Evolutionary conservation across 2,113 vertebrate genomes (phyloP).

Genomic region (Sarotherodon lohbergeri): DNA sequence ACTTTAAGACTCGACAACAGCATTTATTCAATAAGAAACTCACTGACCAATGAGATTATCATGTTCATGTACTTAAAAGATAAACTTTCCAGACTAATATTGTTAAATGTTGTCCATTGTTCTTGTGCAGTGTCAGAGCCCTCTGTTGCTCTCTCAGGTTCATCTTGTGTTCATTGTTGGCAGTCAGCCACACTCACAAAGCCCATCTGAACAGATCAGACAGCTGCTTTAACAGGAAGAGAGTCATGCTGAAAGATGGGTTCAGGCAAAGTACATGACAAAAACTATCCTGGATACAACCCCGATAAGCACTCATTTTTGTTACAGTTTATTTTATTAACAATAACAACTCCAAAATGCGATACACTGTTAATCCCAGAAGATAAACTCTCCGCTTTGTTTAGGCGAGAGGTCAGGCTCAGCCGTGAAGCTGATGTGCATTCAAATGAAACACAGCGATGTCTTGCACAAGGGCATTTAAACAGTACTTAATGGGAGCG

Average conservation of each 20-base stretch:
- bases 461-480: background rate
- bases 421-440: background rate
- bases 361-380: background rate
- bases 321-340: background rate
- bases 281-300: background rate
- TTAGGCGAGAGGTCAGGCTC: background rate
- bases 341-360: background rate
- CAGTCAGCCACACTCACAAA: background rate
- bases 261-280: slow-evolving; percentile 23
- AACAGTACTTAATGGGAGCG: background rate
- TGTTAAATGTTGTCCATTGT: background rate
- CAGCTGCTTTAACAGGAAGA: slow-evolving; percentile 48
- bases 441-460: background rate
- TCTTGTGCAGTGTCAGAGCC: background rate
- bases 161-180: background rate
- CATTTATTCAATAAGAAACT: background rate
- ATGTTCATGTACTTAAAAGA: background rate
- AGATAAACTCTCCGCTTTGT: background rate
- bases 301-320: slow-evolving; percentile 13
- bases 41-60: background rate
- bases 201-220: slow-evolving; percentile 7
- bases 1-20: background rate
- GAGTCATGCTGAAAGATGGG: background rate
- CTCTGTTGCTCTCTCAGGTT: background rate
- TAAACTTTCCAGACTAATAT: background rate